phyloP scores from a whole-genome alignment of 1,140 invertebrate genomes.

The Trinorchestia longiramus region DNA sequence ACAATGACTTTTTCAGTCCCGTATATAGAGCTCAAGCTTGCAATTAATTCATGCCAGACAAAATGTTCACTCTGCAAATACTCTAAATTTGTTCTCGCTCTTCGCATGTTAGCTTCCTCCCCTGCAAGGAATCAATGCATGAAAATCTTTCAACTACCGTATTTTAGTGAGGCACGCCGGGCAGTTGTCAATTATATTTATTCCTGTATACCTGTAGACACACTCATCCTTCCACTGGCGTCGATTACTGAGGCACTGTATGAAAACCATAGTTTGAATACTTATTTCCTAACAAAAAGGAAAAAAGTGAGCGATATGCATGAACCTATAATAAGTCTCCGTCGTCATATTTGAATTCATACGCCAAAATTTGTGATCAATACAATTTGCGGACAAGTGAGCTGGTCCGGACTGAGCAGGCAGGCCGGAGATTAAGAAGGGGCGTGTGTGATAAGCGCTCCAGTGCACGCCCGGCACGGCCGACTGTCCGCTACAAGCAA shows the following conservation, averaged over 20 bases:
- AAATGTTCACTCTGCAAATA: no score
- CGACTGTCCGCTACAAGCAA: background rate
- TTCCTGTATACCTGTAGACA: background rate
- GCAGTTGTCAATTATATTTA: background rate
- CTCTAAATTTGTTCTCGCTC: no score
- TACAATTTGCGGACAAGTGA: background rate
- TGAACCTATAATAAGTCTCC: no score
- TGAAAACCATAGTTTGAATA: background rate
- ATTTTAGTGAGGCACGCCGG: no score
- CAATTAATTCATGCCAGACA: no score
- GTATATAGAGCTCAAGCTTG: no score
- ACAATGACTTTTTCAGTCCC: no score
- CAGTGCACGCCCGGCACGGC: background rate
- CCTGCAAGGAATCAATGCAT: no score
- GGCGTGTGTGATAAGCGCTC: constrained; percentile 29
- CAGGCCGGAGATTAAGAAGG: constrained; percentile 20
- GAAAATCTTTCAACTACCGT: no score
- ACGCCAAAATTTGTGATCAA: background rate
- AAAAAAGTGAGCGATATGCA: background rate
- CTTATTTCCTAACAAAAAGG: background rate
- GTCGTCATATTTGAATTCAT: background rate
- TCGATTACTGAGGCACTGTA: background rate
- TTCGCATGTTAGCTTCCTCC: no score
- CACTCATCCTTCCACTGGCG: no score
- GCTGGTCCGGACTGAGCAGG: background rate